Percentiles rank a stretch among this genome's conserved stretches.
phyloP scores from a whole-genome alignment of 2,113 vertebrate species.

The Scopus umbretta region DNA sequence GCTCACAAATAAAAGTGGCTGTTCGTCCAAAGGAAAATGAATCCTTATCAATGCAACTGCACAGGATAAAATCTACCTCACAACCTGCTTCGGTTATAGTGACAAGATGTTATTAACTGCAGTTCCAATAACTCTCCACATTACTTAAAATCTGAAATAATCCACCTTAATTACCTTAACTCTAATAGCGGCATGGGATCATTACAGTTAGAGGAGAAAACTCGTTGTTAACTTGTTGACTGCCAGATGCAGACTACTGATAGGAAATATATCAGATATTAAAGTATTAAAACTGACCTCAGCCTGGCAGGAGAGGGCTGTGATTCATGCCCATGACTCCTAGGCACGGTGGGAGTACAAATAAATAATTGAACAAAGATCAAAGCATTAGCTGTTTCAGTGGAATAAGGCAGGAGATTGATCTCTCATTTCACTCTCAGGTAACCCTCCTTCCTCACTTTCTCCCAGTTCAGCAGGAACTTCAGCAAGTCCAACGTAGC shows the following conservation, averaged over 20 bases:
- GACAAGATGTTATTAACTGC: not conserved
- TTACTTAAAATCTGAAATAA: conserved; percentile 24
- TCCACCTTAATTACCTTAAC: conserved; percentile 11
- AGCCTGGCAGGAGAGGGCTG: not conserved
- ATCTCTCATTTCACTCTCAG: not conserved
- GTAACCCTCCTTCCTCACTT: not conserved
- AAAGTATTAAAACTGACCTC: conserved; percentile 29
- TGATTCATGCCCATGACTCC: not conserved
- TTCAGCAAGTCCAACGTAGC: not conserved
- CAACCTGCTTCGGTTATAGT: not conserved
- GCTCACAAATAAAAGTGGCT: not conserved
- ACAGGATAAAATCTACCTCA: conserved; percentile 40
- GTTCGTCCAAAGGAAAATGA: not conserved
- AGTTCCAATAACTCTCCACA: not conserved
- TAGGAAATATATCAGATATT: conserved; percentile 21
- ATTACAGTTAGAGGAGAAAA: conserved; percentile 24
- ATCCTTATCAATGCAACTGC: not conserved
- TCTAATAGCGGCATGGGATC: not conserved
- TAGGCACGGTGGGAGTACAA: not conserved
- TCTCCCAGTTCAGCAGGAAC: not conserved
- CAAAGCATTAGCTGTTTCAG: not conserved
- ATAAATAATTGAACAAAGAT: not conserved
- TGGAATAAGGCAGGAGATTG: not conserved
- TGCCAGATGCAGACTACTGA: conserved; percentile 41
- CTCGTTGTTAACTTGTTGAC: conserved; percentile 21